These are phyloP conservation scores for Petrocephalus schoutedeni DNA, from an alignment of 2,797 vertebrate genomes.

Conservation along the genomic window DNA sequence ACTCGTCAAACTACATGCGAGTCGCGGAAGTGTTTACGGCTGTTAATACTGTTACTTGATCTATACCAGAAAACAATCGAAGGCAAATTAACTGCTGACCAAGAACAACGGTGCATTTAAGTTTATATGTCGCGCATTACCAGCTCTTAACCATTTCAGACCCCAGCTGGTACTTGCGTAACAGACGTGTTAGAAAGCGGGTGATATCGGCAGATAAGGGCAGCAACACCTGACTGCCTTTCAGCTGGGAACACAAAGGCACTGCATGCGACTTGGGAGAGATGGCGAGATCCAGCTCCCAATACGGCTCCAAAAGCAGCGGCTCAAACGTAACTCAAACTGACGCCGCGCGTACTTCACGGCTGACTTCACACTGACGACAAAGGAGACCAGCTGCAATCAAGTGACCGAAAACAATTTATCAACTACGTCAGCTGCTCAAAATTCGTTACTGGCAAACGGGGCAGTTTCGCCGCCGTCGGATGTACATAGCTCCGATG, in stretches of 20 bases:
- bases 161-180: background rate
- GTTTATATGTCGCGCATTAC: background rate
- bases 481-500: background rate
- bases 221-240: background rate
- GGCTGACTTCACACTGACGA: background rate
- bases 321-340: background rate
- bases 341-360: background rate
- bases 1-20: background rate
- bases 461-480: background rate
- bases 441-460: background rate
- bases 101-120: background rate
- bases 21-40: background rate
- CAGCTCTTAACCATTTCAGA: background rate
- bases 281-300: background rate
- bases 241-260: background rate
- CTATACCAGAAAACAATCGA: background rate
- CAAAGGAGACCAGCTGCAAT: background rate
- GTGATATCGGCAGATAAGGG: background rate
- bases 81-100: background rate
- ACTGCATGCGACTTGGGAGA: background rate
- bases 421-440: background rate
- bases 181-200: background rate
- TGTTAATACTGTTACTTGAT: background rate
- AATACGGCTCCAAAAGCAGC: background rate
- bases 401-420: background rate